Evolutionary conservation across 2,888 invertebrate genomes (phyloP).

Genomic region (Meghimatium bilineatum): DNA sequence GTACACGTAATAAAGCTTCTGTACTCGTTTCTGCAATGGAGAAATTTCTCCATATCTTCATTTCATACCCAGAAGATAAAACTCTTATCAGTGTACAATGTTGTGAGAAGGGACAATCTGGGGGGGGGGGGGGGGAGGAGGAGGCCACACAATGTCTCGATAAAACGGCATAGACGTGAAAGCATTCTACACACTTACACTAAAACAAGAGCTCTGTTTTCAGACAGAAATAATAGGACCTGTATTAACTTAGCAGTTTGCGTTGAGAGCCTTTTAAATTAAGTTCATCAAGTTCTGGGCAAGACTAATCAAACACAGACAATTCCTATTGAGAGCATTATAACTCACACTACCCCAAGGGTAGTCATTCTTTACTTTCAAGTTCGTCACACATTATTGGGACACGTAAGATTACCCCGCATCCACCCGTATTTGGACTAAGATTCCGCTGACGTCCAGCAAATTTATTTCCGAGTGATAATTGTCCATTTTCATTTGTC

Average conservation of each 20-base stretch:
- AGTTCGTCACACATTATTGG: background rate
- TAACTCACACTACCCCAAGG: background rate
- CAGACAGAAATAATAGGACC: no score
- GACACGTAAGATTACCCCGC: background rate
- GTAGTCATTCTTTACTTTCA: background rate
- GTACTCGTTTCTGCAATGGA: no score
- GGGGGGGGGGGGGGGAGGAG: no score
- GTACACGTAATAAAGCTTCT: no score
- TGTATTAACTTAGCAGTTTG: background rate
- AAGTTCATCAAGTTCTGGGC: background rate
- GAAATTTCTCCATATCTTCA: no score
- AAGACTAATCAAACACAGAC: background rate
- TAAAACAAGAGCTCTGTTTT: no score
- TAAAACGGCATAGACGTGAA: no score
- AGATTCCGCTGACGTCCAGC: background rate
- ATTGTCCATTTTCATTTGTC: background rate
- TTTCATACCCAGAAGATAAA: no score
- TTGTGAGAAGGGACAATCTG: no score
- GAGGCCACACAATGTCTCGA: no score
- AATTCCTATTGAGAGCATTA: background rate
- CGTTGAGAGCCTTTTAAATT: background rate
- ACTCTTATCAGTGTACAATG: no score
- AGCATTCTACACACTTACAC: no score
- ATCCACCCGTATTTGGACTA: background rate
- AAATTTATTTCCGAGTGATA: background rate